Percentiles rank a stretch among this genome's conserved stretches.
Conservation (phyloP, 2,888 invertebrate genomes). For the Hydroisotoma schaefferi region DNA sequence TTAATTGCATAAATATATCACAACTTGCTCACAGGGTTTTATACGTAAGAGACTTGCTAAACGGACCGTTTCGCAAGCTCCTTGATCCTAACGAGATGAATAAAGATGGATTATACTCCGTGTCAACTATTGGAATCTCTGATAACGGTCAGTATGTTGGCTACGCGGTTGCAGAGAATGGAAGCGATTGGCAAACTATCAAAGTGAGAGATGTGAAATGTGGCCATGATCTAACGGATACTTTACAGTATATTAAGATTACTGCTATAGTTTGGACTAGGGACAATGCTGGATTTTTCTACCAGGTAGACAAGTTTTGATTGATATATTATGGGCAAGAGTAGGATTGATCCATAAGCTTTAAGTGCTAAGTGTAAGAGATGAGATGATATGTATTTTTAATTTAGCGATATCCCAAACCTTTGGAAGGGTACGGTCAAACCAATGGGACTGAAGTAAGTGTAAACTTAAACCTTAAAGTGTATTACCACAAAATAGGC, state of each 20-base stretch:
- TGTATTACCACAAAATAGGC: conserved; percentile 85
- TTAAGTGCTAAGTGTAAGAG: background rate
- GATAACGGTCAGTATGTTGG: conserved; percentile 86
- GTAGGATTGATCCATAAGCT: background rate
- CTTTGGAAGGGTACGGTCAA: conserved; percentile 78
- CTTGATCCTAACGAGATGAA: conserved; percentile 92
- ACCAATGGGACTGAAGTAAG: conserved; percentile 62
- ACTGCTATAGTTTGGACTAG: conserved; percentile 89
- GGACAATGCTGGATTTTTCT: conserved; percentile 91
- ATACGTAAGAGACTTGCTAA: conserved; percentile 76
- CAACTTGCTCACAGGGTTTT: conserved; percentile 65
- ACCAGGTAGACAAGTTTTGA: conserved; percentile 63
- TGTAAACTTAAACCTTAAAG: conserved; percentile 72
- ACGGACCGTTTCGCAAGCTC: conserved; percentile 75
- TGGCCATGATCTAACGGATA: conserved; percentile 82
- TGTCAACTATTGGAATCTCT: conserved; percentile 75
- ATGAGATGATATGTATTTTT: background rate
- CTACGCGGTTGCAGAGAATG: conserved; percentile 86
- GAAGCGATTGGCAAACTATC: conserved; percentile 95
- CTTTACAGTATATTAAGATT: conserved; percentile 84
- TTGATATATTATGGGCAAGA: no score
- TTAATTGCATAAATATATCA: background rate
- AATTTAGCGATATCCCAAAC: conserved; percentile 58
- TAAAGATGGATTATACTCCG: conserved; percentile 81
- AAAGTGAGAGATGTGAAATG: conserved; percentile 70